Evolutionary conservation across 2,797 vertebrate species (phyloP).

Genomic region (Myotis vivesi): DNA sequence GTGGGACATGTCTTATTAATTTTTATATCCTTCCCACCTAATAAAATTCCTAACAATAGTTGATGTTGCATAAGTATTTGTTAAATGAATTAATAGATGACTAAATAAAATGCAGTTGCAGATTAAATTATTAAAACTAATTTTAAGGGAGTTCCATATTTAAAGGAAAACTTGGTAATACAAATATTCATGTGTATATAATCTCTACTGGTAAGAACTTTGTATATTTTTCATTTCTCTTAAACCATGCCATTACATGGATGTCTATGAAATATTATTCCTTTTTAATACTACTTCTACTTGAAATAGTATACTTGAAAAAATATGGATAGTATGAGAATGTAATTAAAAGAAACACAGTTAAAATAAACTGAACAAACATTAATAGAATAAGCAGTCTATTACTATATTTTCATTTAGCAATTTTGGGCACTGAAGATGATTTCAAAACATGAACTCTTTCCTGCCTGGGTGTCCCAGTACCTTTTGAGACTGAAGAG

Average conservation of each 20-base stretch:
- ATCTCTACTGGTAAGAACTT: not conserved
- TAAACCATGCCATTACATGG: not conserved
- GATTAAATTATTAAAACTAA: not conserved
- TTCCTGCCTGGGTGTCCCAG: slow-evolving; percentile 85
- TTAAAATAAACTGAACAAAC: slow-evolving; percentile 22
- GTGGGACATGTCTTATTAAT: not conserved
- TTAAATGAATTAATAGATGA: not conserved
- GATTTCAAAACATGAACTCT: slow-evolving; percentile 83
- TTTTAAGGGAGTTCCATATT: not conserved
- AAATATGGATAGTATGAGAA: not conserved
- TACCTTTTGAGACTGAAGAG: slow-evolving; percentile 84
- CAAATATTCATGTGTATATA: not conserved
- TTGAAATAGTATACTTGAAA: slow-evolving; percentile 3
- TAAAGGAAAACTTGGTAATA: not conserved
- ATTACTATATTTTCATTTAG: slow-evolving; percentile 69
- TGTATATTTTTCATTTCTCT: slow-evolving; percentile 22
- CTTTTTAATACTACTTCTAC: not conserved
- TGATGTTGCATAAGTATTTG: not conserved
- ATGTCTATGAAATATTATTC: not conserved
- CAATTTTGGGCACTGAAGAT: slow-evolving; percentile 87
- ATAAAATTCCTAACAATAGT: not conserved
- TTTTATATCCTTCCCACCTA: slow-evolving; percentile 6
- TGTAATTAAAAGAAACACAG: not conserved
- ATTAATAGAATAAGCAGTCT: not conserved
- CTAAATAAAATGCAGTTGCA: not conserved